Base-by-base conservation (phyloP, 2,888 invertebrate species). In the Eugnorisma glareosa region DNA sequence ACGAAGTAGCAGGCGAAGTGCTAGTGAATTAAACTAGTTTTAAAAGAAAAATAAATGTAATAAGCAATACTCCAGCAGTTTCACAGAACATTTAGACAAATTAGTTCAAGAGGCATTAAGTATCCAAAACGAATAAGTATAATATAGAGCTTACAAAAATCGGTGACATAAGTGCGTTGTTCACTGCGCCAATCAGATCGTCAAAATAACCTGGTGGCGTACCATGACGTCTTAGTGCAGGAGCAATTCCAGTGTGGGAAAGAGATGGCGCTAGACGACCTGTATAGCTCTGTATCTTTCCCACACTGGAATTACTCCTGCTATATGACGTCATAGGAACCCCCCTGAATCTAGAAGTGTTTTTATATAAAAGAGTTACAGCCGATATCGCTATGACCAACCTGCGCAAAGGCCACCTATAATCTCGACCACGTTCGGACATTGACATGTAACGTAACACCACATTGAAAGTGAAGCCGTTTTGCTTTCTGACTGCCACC, bases 401-500 rank as follows among this genome's bases (percentile, higher is more conserved):
- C 69, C 69, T 67, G 66, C 57, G 48, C 86, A 73, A 59, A 85
- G 67, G 77, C 83, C 69, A 59, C 68, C 67, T 86, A 79, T 89
- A 88, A 87, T 82, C 77, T 77, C 83, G 73, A 83, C 80, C 88
- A 83, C 77, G 79, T 76, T 75, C 86, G 94, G 93, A 87, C 93
- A 89, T 91, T 92, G 93, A 93, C 92, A 85, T 89, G 89, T 83
- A 91, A 90, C 90, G 90, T 91, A 92, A 92, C 81, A 85, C 77
- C 80, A 87, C 86, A 86, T 88, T 88, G 95, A 95, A 95, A 96
- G 95, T 93, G 93, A 94, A 89, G 88, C 88, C 93, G 95, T 95
- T 93, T 94, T 95, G 95, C 95, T 96, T 95, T 95, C 95, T 95
- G 94, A 91, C 91, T 93, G 86, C 86, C 88, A 83, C 87, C 81